phyloP scores from a whole-genome alignment of 2,888 invertebrate species.

The Stomorhina lunata region DNA sequence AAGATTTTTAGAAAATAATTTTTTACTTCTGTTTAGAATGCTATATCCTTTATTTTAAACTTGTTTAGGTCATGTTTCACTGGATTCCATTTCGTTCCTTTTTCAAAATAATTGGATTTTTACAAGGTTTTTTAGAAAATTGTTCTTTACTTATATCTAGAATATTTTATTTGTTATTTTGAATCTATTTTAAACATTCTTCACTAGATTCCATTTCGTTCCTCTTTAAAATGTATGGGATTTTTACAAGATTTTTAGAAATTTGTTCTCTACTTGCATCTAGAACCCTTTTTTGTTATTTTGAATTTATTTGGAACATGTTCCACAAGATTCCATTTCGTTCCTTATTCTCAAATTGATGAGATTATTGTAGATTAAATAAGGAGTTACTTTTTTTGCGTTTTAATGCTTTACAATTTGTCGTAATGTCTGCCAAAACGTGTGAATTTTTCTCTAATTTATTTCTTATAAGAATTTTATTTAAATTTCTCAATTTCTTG shows the following conservation, averaged over 20 bases:
- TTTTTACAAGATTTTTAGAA: not conserved
- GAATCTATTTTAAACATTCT: too few relatives aligned
- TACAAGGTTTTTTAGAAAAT: not conserved
- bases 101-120: not conserved
- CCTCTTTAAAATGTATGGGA: not conserved
- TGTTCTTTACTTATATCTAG: too few relatives aligned
- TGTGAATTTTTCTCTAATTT: too few relatives aligned
- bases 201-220: not conserved
- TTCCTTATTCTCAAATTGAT: not conserved
- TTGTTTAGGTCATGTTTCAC: not conserved
- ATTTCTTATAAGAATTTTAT: not conserved
- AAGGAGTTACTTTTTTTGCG: too few relatives aligned
- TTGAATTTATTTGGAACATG: not conserved
- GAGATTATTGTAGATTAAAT: too few relatives aligned
- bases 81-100: not conserved
- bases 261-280: not conserved
- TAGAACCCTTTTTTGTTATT: too few relatives aligned
- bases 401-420: too few relatives aligned
- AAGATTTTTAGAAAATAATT: not conserved
- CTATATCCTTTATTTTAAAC: not conserved
- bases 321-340: slow-evolving; percentile 3
- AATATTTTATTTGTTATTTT: too few relatives aligned
- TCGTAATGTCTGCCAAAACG: too few relatives aligned
- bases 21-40: not conserved
- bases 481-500: not conserved